Conservation (phyloP, 2,113 vertebrate genomes). For the Vulpes ferrilata region DNA sequence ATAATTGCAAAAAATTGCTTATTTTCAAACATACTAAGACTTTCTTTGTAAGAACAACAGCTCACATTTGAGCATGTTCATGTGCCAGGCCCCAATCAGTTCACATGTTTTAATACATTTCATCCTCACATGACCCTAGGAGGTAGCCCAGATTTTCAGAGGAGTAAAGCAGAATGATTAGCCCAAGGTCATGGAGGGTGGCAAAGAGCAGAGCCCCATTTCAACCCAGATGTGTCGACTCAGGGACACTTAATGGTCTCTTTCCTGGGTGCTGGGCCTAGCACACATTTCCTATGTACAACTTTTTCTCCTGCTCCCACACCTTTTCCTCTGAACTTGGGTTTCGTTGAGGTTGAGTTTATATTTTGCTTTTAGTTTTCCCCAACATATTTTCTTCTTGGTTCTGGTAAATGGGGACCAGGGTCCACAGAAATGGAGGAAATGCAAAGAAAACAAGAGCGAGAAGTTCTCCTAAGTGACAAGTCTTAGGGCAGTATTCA, state of each 20-base stretch:
- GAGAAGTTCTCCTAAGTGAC: rapidly evolving
- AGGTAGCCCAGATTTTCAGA: not conserved
- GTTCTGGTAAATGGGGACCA: not conserved
- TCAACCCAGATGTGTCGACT: not conserved
- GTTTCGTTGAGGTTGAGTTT: not conserved
- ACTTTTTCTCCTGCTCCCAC: not conserved
- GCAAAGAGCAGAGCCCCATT: rapidly evolving
- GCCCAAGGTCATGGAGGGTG: not conserved
- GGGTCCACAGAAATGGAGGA: not conserved
- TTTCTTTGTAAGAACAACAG: constrained; percentile 33
- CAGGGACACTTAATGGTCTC: rapidly evolving
- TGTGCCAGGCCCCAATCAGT: not conserved
- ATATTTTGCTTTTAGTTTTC: not conserved
- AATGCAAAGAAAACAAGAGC: not conserved
- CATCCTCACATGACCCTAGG: not conserved
- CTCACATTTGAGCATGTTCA: not conserved
- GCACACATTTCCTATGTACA: too few relatives aligned
- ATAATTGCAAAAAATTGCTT: not conserved
- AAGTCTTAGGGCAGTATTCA: not conserved
- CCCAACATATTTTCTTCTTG: not conserved
- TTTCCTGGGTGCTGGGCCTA: not conserved
- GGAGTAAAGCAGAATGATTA: not conserved
- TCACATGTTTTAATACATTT: not conserved
- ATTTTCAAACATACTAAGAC: constrained; percentile 31
- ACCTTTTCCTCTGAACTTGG: not conserved